Base-by-base conservation (phyloP, 2,888 invertebrate species). In the Pyrgus malvae region DNA sequence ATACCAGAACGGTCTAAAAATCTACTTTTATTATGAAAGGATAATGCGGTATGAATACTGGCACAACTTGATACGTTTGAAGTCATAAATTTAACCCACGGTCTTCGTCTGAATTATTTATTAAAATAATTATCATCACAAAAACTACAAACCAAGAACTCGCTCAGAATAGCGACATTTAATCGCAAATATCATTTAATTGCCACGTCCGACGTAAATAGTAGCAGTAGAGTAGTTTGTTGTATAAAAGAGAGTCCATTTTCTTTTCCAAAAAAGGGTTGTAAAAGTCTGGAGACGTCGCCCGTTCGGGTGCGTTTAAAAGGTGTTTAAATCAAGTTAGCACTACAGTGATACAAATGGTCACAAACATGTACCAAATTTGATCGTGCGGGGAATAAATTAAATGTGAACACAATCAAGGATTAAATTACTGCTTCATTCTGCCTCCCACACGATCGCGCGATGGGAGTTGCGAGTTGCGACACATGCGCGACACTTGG, bases 351-450 rank as follows among this genome's bases (percentile, higher is more conserved):
- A 78, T 75, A 78, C 78, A 83, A 84, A 86, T 82, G 83, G 76
- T 78, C 75, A 79, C 80, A 81, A 80, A 80, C 80, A 78, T 79
- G 78, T 75, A 78, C 85, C 86, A 83, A 89, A 87, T 87, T 87
- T 86, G 86, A 87, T 83, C 82, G 83, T 81, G 80, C 74, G 64
- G 80, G 80, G 79, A 85, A 88, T 87, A 89, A 88, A 86, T 88
- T 87, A 83, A 84, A 86, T 84, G 78, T 74, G 78, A 79, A 88
- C 82, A 89, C 87, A 90, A 90, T 88, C 86, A 87, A 77, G 87
- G 87, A 82, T 84, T 86, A 86, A 89, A 89, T 89, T 84, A 89
- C 83, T 76, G 86, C 72, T 84, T 80, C 82, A 88, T 86, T 85
- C 79, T 82, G 68, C 81, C 78, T 79, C 89, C 89, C 88, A 89